Base-by-base conservation (phyloP, 2,888 invertebrate genomes). In the Dicranocentrus wangi region DNA sequence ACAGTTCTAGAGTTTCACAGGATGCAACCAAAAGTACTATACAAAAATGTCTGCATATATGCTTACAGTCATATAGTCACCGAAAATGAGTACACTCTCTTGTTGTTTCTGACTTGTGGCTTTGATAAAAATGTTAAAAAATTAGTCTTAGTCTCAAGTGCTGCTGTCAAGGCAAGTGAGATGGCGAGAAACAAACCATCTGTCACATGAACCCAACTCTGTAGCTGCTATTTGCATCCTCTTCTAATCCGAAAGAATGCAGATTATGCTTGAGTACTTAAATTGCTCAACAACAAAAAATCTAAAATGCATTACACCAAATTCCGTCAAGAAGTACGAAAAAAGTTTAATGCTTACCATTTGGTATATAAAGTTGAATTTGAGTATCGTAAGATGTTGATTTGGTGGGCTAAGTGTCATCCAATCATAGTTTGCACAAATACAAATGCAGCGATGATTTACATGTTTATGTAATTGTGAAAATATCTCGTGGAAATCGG, bases 201-300 rank as follows among this genome's bases (percentile, higher is more conserved):
- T 76, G 69, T 68, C 76, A 69, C 58, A 47, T 61, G 28, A 25
- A 43, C 68, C 2, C 39, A 58, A 65, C 17, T 51, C n/a, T 68
- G 68, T 28, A 1, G 17, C 27, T 51, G 17, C 42, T 28, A 19
- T 47, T 27, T 66, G 39, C 25, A 23, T 63, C 32, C n/a, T 68
- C 47, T 69, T 47, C 28, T 66, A 68, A 68, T 68, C 68, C 43
- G 69, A 47, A 61, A 60, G 76, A 76, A 69, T 76, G 68, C 69
- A 69, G 28, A 51, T 51, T 25, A 55, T 55, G 23, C 23, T 25
- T 55, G 55, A 55, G 5, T 47, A 47, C 47, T 47, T 47, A 47
- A 47, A 47, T 47, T n/a, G n/a, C n/a, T n/a, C n/a, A n/a, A n/a
- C n/a, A n/a, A n/a, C n/a, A n/a, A n/a, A n/a, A n/a, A n/a, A n/a